Base-by-base conservation (phyloP, 1,140 invertebrate genomes). In the Mycetomoellerius zeteki region DNA sequence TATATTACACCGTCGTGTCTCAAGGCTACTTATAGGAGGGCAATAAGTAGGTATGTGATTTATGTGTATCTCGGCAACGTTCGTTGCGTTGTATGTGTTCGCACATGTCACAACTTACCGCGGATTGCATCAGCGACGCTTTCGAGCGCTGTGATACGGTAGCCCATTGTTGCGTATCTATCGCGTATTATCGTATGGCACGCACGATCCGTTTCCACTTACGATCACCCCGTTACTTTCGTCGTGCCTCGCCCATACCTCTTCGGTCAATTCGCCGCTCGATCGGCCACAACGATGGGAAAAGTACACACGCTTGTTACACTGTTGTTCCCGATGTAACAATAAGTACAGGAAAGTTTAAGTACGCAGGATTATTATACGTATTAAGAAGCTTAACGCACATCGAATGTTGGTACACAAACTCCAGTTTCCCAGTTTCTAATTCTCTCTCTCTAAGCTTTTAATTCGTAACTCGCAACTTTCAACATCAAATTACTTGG, bases 51-150 rank as follows among this genome's bases (percentile, higher is more conserved):
- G 10, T 43, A 43, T 88, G 88, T 90, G 91, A 91, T 93, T 93
- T 92, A 93, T 84, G 69, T 73, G 78, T 56, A 21, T n/a, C 50
- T 14, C 50, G 33, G 52, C 64, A 14, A 73, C 7, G 37, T 27
- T 56, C 19, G 24, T 72, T 75, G 72, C 19, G 8, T 33, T 71
- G 24, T 30, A 8, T 43, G 33, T 56, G 16, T 30, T 33, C 37
- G 58, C 19, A 27, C 4, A n/a, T 93, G 92, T 92, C 90, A 92
- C 90, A 67, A 90, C 88, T 92, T 77, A 78, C 64, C 50, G 76
- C 89, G 89, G 88, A 93, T 93, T 93, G 91, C 90, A 87, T 86
- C 89, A 91, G 90, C 88, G 89, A 92, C 89, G 92, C 92, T 93
- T 93, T 93, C 92, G 88, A 92, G 85, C 86, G 90, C 91, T 91